phyloP scores from a whole-genome alignment of 2,113 vertebrate genomes.

The Prochilodus magdalenae region DNA sequence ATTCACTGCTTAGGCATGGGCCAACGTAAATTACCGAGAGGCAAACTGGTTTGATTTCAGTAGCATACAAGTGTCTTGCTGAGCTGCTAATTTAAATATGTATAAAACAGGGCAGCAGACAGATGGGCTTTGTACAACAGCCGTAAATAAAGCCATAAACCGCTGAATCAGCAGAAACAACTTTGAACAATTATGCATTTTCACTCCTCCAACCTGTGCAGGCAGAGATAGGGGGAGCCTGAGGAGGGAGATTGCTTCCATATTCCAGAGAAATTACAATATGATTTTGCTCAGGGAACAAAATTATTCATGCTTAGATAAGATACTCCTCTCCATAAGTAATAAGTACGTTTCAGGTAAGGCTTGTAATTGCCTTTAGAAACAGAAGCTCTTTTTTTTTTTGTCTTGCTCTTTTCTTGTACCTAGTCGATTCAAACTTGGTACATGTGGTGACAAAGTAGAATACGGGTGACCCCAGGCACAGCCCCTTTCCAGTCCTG shows the following conservation, averaged over 20 bases:
- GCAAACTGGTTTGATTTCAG: conserved; percentile 33
- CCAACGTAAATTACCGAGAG: conserved; percentile 45
- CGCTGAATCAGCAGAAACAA: conserved; percentile 67
- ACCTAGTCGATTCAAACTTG: neutral
- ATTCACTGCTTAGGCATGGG: conserved; percentile 22
- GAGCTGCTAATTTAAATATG: conserved; percentile 55
- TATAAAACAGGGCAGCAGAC: conserved; percentile 52
- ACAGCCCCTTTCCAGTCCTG: neutral
- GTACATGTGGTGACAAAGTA: neutral
- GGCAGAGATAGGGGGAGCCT: conserved; percentile 58
- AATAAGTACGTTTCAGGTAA: neutral
- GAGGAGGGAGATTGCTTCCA: neutral
- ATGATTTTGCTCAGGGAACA: neutral
- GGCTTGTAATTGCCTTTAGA: conserved; percentile 6
- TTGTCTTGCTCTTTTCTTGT: no score
- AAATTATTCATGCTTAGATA: neutral
- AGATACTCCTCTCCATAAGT: neutral
- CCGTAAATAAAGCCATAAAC: conserved; percentile 64
- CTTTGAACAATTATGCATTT: conserved; percentile 49
- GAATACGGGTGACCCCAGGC: neutral
- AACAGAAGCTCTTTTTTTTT: neutral
- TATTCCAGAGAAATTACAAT: conserved; percentile 1
- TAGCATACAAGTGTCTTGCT: conserved; percentile 32
- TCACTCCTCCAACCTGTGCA: conserved; percentile 54
- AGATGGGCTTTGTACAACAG: conserved; percentile 58